Conservation (phyloP, 2,888 invertebrate species). For the Drosophila trichaetosa region DNA sequence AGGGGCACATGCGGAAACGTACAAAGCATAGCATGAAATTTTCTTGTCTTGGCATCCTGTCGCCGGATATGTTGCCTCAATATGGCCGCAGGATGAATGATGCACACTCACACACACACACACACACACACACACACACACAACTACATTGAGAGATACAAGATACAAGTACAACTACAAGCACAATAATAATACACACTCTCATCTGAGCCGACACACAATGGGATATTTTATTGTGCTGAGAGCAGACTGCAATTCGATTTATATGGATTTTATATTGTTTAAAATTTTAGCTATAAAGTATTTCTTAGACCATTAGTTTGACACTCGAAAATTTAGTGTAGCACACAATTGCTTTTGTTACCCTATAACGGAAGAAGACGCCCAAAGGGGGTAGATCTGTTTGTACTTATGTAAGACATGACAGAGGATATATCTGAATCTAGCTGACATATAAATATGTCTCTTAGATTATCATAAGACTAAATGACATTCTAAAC, state of each 20-base stretch:
- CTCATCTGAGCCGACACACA: constrained; percentile 51
- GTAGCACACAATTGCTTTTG: constrained; percentile 51
- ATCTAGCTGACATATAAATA: neutral
- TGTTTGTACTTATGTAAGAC: neutral
- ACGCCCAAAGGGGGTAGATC: neutral
- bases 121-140: constrained; percentile 27
- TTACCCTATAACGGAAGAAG: constrained; percentile 16
- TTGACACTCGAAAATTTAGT: constrained; percentile 79
- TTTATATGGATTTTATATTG: constrained; percentile 67
- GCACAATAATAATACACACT: constrained; percentile 5
- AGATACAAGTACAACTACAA: constrained; percentile 31
- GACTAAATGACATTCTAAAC: neutral
- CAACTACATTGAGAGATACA: constrained; percentile 23
- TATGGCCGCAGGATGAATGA: constrained; percentile 81
- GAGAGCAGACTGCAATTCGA: constrained; percentile 66
- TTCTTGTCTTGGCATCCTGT: constrained; percentile 81
- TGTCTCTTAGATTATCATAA: neutral
- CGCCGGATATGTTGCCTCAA: constrained; percentile 82
- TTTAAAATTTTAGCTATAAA: constrained; percentile 76
- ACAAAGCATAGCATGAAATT: constrained; percentile 79
- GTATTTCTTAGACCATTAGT: constrained; percentile 79
- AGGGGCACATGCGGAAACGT: constrained; percentile 63
- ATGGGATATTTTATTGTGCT: constrained; percentile 72
- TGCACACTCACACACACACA: constrained; percentile 60
- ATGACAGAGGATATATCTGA: neutral